Base-by-base conservation (phyloP, 2,113 vertebrate genomes). In the Chrysemys picta region DNA sequence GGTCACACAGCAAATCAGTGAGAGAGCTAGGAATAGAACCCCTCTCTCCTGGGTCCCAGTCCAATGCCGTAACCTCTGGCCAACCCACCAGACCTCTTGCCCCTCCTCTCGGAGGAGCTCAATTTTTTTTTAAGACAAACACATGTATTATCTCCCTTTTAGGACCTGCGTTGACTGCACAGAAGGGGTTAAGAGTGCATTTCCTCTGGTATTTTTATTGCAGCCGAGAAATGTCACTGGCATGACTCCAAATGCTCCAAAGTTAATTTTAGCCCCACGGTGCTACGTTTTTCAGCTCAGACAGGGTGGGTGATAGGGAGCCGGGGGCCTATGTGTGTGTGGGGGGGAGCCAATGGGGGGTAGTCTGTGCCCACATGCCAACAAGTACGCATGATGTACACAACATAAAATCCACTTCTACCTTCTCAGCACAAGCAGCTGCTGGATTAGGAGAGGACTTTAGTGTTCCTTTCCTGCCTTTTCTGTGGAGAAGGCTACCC, bases 361-460 rank as follows among this genome's bases (percentile, higher is more conserved):
- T 54, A 69, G 35, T 45, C 80, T 59, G 35, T 75, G 59, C 24
- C 8, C 83, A 24, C 19, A 2, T 10, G 3, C 5, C 38, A 5
- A 1, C 54, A 27, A 0, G 42, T 56, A 88, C 27, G 31, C 69
- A 52, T 80, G 53, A 78, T 29, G 85, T 75, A 29, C 21, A 2
- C 5, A 53, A 4, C 38, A 12, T 38, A 72, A 76, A 57, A 95
- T 92, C 82, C 35, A 87, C 88, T 95, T 92, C 95, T 29, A n/a
- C 14, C n/a, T 0, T 2, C 92, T 92, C 95, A 92, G 94, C 89
- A 90, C 45, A 89, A 94, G 95, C 87, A 91, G 93, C 72, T 90
- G 54, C 53, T 0, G 83, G 97, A 96, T 97, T 97, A 97, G 84
- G 88, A 91, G 79, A 24, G 96, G 97, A 96, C 93, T 97, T 97